phyloP scores from a whole-genome alignment of 2,797 vertebrate genomes.

The Ceyx erithaca region DNA sequence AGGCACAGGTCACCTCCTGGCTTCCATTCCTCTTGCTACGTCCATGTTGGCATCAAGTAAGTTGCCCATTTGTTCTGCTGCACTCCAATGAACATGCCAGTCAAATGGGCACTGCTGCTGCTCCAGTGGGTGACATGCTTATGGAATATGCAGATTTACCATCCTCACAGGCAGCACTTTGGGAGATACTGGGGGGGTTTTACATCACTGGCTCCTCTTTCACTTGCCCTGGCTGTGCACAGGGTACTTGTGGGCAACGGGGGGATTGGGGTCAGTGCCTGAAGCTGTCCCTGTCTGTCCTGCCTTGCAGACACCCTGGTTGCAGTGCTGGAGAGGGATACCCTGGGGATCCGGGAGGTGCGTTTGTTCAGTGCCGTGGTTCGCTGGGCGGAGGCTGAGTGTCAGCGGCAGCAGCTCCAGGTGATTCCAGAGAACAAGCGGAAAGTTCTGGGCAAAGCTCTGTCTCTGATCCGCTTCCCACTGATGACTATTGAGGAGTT shows the following conservation, averaged over 20 bases:
- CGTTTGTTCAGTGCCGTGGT: constrained; percentile 94
- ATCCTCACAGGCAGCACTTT: not conserved
- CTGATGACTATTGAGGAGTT: constrained; percentile 99
- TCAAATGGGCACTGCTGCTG: not conserved
- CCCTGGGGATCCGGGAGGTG: constrained; percentile 94
- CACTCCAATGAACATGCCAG: not conserved
- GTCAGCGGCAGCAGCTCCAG: constrained; percentile 93
- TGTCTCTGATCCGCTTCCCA: constrained; percentile 95
- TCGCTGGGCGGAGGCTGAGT: constrained; percentile 95
- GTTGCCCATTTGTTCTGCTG: not conserved
- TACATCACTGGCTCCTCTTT: not conserved
- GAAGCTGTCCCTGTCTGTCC: not conserved
- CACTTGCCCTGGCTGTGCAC: not conserved
- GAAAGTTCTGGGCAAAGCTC: constrained; percentile 91
- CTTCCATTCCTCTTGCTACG: not conserved
- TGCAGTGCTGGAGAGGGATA: constrained; percentile 94
- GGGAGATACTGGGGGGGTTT: not conserved
- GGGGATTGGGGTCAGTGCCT: not conserved
- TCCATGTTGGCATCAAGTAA: not conserved
- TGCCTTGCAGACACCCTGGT: constrained; percentile 89
- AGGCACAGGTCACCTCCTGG: not conserved
- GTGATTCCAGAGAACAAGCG: constrained; percentile 93
- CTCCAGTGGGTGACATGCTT: not conserved
- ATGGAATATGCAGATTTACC: not conserved
- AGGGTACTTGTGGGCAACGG: not conserved